Evolutionary conservation across 1,140 invertebrate species (phyloP).

Genomic region (Drosophila bocqueti): DNA sequence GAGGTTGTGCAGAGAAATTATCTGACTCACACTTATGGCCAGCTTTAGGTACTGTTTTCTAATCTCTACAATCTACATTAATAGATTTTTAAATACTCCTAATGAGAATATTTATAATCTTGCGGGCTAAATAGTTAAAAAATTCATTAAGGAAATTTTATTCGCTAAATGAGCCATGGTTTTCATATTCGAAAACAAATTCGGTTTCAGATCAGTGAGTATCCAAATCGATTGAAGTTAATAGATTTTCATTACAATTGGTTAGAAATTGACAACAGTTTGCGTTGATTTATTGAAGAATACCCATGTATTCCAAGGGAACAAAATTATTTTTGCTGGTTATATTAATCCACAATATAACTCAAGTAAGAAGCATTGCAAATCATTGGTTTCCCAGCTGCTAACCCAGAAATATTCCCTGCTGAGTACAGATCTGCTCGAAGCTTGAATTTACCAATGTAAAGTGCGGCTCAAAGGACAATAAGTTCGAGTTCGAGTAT

Average conservation of each 20-base stretch:
- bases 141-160: neutral
- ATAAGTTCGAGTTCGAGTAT: slow-evolving; percentile 8
- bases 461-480: slow-evolving; percentile 14
- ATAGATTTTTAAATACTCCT: neutral
- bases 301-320: slow-evolving; percentile 8
- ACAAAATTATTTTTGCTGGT: neutral
- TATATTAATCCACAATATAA: slow-evolving; percentile 4
- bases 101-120: neutral
- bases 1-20: no score
- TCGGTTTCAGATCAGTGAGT: neutral
- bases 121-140: neutral
- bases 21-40: neutral
- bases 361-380: neutral
- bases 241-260: neutral
- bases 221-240: neutral
- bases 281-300: neutral
- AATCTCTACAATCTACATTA: neutral
- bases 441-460: slow-evolving; percentile 32
- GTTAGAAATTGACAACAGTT: neutral
- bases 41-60: neutral
- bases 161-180: slow-evolving; percentile 6
- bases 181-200: neutral
- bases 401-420: neutral
- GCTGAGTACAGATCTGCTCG: neutral
- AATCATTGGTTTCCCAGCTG: no score